Percentiles rank a stretch among this genome's conserved stretches.
Evolutionary conservation across 2,113 vertebrate species (phyloP).

Genomic region (Agelaius tricolor): DNA sequence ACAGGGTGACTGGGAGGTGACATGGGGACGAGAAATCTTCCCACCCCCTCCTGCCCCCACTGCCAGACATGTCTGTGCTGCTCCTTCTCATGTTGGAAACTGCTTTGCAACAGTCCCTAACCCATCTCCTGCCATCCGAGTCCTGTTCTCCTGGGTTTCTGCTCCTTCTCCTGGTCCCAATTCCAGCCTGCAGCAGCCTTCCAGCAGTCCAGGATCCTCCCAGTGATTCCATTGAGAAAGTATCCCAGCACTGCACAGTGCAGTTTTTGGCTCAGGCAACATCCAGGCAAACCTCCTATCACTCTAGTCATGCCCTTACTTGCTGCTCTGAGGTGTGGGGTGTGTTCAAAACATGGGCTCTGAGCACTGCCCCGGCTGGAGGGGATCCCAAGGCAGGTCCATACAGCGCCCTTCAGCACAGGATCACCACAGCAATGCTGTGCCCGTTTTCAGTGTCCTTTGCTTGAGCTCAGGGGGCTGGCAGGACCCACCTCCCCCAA

Average conservation of each 20-base stretch:
- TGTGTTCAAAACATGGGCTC: neutral
- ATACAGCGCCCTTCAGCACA: fast-evolving
- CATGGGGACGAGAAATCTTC: fast-evolving
- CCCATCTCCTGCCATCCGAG: neutral
- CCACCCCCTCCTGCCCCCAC: neutral
- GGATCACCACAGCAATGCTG: neutral
- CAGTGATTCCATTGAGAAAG: neutral
- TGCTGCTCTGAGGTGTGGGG: neutral
- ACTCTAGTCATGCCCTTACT: neutral
- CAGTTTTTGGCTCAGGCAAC: neutral
- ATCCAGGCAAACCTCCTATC: neutral
- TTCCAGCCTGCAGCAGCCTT: neutral
- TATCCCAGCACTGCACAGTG: fast-evolving
- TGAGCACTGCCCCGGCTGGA: fast-evolving
- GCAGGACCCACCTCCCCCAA: neutral
- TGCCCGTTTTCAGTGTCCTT: neutral
- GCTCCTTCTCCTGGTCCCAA: neutral
- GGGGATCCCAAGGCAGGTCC: neutral
- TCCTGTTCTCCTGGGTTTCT: neutral
- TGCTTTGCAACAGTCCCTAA: neutral
- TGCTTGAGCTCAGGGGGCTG: fast-evolving
- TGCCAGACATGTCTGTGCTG: neutral
- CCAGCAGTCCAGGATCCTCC: neutral
- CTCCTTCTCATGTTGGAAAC: neutral
- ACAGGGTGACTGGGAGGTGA: fast-evolving